A percentile compares a stretch with the other conserved stretches of the same genome.
Evolutionary conservation across 1,140 invertebrate species (phyloP).

Genomic region (Ectropis grisescens): DNA sequence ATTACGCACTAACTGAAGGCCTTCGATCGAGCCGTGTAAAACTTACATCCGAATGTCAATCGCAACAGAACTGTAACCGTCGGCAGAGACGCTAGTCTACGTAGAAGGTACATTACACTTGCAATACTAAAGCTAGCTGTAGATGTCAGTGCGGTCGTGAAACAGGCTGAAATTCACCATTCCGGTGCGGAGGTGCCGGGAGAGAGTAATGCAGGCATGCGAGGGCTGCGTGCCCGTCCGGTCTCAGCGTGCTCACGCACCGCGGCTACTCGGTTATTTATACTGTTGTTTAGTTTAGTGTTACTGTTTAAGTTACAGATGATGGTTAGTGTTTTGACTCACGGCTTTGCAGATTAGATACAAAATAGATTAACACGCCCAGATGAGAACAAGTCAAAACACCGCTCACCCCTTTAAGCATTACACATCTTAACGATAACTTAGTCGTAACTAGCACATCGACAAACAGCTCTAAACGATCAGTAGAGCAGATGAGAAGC

Average conservation of each 20-base stretch:
- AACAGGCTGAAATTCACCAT: slow-evolving; percentile 54
- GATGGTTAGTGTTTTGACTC: slow-evolving; percentile 19
- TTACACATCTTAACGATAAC: background rate
- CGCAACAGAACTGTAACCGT: too few relatives aligned
- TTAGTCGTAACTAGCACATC: slow-evolving; percentile 18
- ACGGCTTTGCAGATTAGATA: background rate
- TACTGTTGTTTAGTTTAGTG: background rate
- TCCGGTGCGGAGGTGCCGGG: slow-evolving; percentile 31
- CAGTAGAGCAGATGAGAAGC: slow-evolving; percentile 25
- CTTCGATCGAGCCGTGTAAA: too few relatives aligned
- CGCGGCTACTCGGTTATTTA: slow-evolving; percentile 4
- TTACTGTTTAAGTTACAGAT: background rate
- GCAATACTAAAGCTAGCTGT: slow-evolving; percentile 39
- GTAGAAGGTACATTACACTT: slow-evolving; percentile 20
- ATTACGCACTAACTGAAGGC: too few relatives aligned
- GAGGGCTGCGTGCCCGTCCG: slow-evolving; percentile 52
- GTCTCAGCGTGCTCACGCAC: slow-evolving; percentile 63
- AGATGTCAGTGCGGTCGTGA: slow-evolving; percentile 43
- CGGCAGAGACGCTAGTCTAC: slow-evolving; percentile 7
- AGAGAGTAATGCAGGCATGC: slow-evolving; percentile 31
- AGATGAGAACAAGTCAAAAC: slow-evolving; percentile 10
- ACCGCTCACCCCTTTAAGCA: slow-evolving; percentile 10
- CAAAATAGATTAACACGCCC: slow-evolving; percentile 6
- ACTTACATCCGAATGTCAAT: too few relatives aligned
- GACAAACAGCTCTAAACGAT: slow-evolving; percentile 24